Base-by-base conservation (phyloP, 2,888 invertebrate species). In the Drosophila neonasuta region DNA sequence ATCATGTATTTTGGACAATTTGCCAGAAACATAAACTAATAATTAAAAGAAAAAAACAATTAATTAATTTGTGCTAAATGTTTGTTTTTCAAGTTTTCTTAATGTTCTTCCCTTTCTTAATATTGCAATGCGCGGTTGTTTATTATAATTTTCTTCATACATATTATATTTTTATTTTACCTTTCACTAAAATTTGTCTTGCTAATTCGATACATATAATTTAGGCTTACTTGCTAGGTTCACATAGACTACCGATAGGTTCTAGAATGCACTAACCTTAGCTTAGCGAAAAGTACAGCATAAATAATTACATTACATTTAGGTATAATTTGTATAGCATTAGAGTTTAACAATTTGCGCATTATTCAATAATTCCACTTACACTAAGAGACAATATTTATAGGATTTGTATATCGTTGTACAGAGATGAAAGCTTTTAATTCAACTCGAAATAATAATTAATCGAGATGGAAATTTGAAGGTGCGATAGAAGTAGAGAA, bases 201-300 rank as follows among this genome's bases (percentile, higher is more conserved):
- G 79, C 86, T 86, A 86, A 68, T 75, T 86, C 70, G 60, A 80
- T 86, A 80, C 71, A 71, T 66, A 79, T 86, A 86, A 80, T 74
- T 86, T 78, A 86, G 70, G 63, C 82, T 82, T 86, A 83, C 56
- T 29, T 57, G 39, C 79, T 83, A 83, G 48, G 77, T 78, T 83
- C 74, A 84, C 80, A 76, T 83, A 86, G 67, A 76, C 85, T 83
- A 83, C 73, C 74, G 85, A 84, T 83, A 84, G 62, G 68, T 86
- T 81, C 82, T 81, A 79, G 88, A 89, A 89, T 90, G 90, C 90
- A 90, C 90, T 90, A 90, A 90, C 90, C 90, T 90, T 90, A 90
- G 83, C 88, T 88, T 86, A 84, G 80, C 75, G 67, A 79, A 79
- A 77, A 77, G 74, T 80, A 83, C 79, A 86, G 76, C 83, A 87